Conservation (phyloP, 1,140 invertebrate species). For the Calycopis cecrops region DNA sequence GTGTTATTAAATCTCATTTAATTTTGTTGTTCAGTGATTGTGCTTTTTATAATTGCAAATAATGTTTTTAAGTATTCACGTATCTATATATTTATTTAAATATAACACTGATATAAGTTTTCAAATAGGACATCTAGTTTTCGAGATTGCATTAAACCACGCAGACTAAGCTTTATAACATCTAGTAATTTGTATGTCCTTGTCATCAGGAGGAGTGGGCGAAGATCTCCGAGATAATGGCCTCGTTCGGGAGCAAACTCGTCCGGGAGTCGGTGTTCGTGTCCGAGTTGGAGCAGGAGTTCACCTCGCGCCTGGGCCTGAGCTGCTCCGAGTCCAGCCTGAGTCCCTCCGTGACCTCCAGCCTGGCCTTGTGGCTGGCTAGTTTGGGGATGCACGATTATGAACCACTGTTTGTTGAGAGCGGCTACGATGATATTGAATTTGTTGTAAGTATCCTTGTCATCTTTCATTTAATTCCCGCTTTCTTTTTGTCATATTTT, state of each 20-base stretch:
- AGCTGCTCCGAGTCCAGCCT: constrained; percentile 71
- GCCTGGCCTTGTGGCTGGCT: constrained; percentile 87
- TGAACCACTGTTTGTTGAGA: constrained; percentile 87
- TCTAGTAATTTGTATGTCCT: constrained; percentile 6
- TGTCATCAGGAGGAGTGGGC: constrained; percentile 90
- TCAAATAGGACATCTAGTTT: too few species aligned
- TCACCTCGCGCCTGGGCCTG: constrained; percentile 82
- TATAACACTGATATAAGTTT: too few species aligned
- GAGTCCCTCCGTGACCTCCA: constrained; percentile 59
- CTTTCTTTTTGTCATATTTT: neutral
- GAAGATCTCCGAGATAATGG: constrained; percentile 96
- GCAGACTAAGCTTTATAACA: neutral
- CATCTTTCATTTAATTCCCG: neutral
- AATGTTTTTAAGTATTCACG: too few species aligned
- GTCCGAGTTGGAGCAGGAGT: constrained; percentile 88
- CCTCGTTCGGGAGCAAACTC: constrained; percentile 88
- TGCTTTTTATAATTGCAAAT: too few species aligned
- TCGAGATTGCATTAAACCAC: too few species aligned
- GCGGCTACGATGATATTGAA: constrained; percentile 94
- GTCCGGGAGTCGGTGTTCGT: constrained; percentile 89
- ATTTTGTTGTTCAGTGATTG: too few species aligned
- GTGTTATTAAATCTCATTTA: too few species aligned
- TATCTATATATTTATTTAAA: too few species aligned
- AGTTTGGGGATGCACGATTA: constrained; percentile 87
- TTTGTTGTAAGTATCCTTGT: constrained; percentile 87